These are phyloP conservation scores for Henricia sp. DNA, from an alignment of 53 echinoderm and acorn worm genomes.

Conservation along the genomic window DNA sequence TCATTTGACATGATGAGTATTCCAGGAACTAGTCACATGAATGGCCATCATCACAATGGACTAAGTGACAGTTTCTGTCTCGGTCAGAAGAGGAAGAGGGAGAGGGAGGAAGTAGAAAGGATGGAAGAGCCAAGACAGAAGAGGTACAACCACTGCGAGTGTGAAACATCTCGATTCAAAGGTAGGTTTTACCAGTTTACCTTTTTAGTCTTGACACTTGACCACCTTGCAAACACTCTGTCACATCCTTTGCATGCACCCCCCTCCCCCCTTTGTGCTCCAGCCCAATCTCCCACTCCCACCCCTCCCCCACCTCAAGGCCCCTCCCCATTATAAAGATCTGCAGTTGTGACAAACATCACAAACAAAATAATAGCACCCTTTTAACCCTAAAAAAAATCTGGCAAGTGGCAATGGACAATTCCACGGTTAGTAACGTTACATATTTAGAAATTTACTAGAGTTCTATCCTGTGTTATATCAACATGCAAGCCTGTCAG, in stretches of 20 bases:
- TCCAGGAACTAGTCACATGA: not conserved
- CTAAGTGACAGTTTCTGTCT: not conserved
- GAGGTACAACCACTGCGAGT: slow-evolving; percentile 29
- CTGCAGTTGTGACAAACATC: too few relatives aligned
- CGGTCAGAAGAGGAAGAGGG: slow-evolving; percentile 48
- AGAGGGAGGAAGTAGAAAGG: slow-evolving; percentile 19
- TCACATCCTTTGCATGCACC: not conserved
- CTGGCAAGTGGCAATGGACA: too few relatives aligned
- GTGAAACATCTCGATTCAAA: slow-evolving; percentile 2
- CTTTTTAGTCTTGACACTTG: not conserved
- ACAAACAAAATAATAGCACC: too few relatives aligned
- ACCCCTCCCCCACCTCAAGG: too few relatives aligned
- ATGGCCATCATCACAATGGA: slow-evolving; percentile 26
- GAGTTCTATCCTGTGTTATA: too few relatives aligned
- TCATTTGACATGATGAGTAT: slow-evolving; percentile 35
- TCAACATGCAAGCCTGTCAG: too few relatives aligned
- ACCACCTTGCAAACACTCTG: not conserved
- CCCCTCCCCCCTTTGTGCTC: not conserved
- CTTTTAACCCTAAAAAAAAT: too few relatives aligned
- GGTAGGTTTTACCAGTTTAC: not conserved
- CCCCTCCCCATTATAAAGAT: too few relatives aligned
- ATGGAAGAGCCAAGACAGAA: slow-evolving; percentile 53
- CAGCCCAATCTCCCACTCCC: too few relatives aligned
- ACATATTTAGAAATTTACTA: too few relatives aligned
- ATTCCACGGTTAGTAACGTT: too few relatives aligned